Evolutionary conservation across 2,888 invertebrate genomes (phyloP), one percentile per base, ranked within the genome.

Genomic region (Cyclophora punctaria): DNA sequence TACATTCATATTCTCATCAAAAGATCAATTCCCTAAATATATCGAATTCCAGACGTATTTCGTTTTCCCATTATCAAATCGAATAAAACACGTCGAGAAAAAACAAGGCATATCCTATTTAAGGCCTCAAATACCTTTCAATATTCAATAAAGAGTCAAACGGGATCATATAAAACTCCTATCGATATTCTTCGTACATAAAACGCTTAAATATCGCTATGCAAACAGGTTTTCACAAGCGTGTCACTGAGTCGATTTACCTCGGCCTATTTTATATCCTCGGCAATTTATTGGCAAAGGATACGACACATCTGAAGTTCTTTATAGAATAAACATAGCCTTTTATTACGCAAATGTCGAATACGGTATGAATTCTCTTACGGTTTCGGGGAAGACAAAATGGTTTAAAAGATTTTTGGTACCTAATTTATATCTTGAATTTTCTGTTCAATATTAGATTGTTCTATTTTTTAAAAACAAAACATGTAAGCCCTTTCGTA

Each of bases 111-210:
- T 71, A 83, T 81, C 78, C 78, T 74, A 80, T 83, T 80, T 78
- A 76, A 72, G 67, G 67, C 74, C 56, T 73, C 73, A 78, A 80
- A 83, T 82, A 78, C 78, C 76, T 80, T 82, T 75, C 77, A 70
- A 80, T 83, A 84, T 85, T 83, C 75, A 83, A 85, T 83, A 83
- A 80, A 79, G 77, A 70, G 67, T 78, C 79, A 80, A 81, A 82
- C 71, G 71, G 67, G 74, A 79, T 80, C 72, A 73, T 69, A 74
- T 69, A 71, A 71, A 73, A 68, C 68, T 71, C 65, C 62, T 69
- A 71, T 69, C 67, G 70, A 74, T 73, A 73, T 70, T 65, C 52
- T 57, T 56, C 58, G 53, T 59, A 63, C 64, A 67, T 64, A 66
- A 64, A 70, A 62, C 65, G 67, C 70, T 75, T 77, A 73, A 75